Evolutionary conservation across 37 sponge, comb jelly and placozoan genomes (phyloP).

Genomic region (Ephydatia muelleri): DNA sequence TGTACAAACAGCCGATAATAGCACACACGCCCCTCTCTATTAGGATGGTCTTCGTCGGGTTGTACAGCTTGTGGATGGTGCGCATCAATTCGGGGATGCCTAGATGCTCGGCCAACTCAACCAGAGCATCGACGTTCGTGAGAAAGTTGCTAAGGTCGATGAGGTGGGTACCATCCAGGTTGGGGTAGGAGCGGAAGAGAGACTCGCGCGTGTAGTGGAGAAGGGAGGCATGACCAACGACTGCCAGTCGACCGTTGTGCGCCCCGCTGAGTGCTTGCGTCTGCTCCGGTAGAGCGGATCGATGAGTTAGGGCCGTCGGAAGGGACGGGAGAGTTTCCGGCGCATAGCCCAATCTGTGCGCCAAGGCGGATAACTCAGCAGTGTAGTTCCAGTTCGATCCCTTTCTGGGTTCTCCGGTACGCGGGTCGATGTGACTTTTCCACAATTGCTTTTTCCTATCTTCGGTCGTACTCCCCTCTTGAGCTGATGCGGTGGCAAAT

Average conservation of each 20-base stretch:
- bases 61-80: conserved; percentile 8
- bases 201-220: conserved; percentile 67
- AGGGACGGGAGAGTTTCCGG: conserved; percentile 52
- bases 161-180: conserved; percentile 43
- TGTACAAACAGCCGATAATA: conserved; percentile 69
- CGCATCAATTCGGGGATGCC: conserved; percentile 77
- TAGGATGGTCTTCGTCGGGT: conserved; percentile 16
- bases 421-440: conserved; percentile 31
- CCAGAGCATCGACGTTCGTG: conserved; percentile 21
- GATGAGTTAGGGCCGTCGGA: conserved; percentile 43
- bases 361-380: conserved; percentile 69
- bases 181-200: conserved; percentile 69
- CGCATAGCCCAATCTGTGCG: conserved; percentile 49
- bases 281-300: neutral
- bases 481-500: no score
- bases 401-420: conserved; percentile 27
- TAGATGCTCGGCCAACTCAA: conserved; percentile 53
- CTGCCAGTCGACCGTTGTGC: conserved; percentile 53
- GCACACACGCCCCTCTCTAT: conserved; percentile 52
- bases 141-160: conserved; percentile 40
- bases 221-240: conserved; percentile 58
- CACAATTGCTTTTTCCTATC: neutral
- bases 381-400: conserved; percentile 64
- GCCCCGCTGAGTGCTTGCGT: neutral
- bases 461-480: no score